Evolutionary conservation across 2,888 invertebrate genomes (phyloP), one percentile per base, ranked within the genome.

Genomic region (Cotesia congregata): DNA sequence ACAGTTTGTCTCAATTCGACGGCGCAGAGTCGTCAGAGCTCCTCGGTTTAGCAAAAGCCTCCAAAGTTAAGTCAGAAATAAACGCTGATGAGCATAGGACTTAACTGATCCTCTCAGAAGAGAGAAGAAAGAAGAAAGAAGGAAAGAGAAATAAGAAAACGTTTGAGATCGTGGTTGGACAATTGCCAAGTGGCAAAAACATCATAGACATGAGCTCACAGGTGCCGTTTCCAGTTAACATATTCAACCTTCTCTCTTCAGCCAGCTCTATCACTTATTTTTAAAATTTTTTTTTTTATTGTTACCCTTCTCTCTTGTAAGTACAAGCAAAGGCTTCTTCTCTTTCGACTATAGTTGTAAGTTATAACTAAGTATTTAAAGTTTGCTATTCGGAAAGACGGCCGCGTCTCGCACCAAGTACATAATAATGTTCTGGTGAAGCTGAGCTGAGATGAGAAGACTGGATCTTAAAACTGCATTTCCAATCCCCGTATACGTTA

Each of bases 191-290:
- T 71, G 39, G 71, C 76, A 76, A 71, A 65, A 71, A 67, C 40
- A 76, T 72, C 67, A 76, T 72, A 71, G 65, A 76, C 76, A 76
- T 67, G 67, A 50, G 9, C 65, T 65, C 76, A 72, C 76, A 76
- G 76, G 76, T 76, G 76, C 72, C 17, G 68, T 70, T 68, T 62
- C 64, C 50, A 50, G 50, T 50, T 50, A 50, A 50, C 50, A 50
- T 50, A 50, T 12, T 50, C 7, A 50, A 50, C 50, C 50, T 50
- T 50, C 50, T 50, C 50, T 50, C 50, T 30, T 30, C 30, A 30
- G 20, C 20, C 20, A 20, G 30, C 30, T 50, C 50, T 3, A 7
- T 50, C 50, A 9, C 12, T 50, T 50, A 50, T 50, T 50, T 50
- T 50, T 12, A 12, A 50, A 0, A 50, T 50, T 50, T 50, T 50